Base-by-base conservation (phyloP, 1,140 invertebrate species). In the Polypedilum vanderplanki region DNA sequence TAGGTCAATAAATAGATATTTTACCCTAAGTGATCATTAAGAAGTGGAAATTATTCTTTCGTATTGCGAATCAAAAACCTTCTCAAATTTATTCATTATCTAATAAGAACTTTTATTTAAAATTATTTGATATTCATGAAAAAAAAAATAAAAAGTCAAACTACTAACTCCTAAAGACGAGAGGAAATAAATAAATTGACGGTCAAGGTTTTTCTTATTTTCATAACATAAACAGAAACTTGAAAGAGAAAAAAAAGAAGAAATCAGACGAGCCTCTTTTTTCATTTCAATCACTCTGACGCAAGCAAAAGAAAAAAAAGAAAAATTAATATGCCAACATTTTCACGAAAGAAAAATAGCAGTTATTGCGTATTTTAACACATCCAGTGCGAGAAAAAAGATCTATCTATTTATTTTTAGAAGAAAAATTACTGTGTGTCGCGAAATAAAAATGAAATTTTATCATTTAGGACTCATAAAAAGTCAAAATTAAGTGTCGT, bases 121-220 rank as follows among this genome's bases (percentile, higher is more conserved):
- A 1, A 46, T 57, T 57, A 12, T 12, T 24, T 67, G n/a, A n/a
- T 0, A 70, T 17, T 65, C 18, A 33, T n/a, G 24, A 33, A 33
- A 33, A 33, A 3, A 33, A 33, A 33, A 33, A 1, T 3, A 33
- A 33, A 33, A 33, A 33, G 24, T 33, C 1, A 33, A 33, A n/a
- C n/a, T n/a, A n/a, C n/a, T n/a, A n/a, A n/a, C 2, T 33, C 24
- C 1, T 3, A 33, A 33, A 33, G 1, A 33, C 24, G 24, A 33
- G 24, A 33, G 24, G 24, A 33, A 33, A 33, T 33, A 18, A 75
- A 75, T 70, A 73, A 41, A 20, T 73, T 41, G 33, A n/a, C 18
- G 1, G 20, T 73, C 24, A 74, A 73, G 65, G 65, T 70, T 57
- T 57, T 57, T 46, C 41, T 57, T 57, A 8, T 57, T n/a, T 15